phyloP scores from a whole-genome alignment of 2,113 vertebrate species.

The Colinus virginianus region DNA sequence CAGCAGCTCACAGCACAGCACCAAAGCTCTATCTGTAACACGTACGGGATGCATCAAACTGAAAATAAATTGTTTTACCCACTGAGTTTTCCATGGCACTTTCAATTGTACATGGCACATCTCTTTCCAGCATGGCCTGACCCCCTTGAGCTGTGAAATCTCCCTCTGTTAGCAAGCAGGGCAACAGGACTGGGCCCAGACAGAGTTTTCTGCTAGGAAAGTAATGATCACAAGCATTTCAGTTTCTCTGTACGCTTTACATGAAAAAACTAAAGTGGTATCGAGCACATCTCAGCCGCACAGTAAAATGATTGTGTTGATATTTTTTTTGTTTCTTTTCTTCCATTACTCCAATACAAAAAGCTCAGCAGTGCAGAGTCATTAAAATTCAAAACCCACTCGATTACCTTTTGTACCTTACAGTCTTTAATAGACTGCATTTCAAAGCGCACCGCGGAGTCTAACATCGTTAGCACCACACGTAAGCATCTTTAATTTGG shows the following conservation, averaged over 20 bases:
- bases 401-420: conserved; percentile 62
- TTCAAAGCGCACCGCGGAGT: conserved; percentile 44
- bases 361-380: neutral
- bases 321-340: neutral
- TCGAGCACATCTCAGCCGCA: neutral
- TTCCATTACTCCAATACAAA: conserved; percentile 28
- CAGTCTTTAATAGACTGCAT: conserved; percentile 42
- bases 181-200: neutral
- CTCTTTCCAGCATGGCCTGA: neutral
- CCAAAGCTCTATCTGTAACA: neutral
- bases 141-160: neutral
- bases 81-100: neutral
- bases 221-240: neutral
- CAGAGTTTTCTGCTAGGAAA: neutral
- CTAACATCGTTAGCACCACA: conserved; percentile 64
- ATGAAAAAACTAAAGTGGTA: conserved; percentile 6
- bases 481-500: conserved; percentile 57
- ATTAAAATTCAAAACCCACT: conserved; percentile 40
- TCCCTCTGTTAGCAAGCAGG: neutral
- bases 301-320: neutral
- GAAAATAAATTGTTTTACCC: neutral
- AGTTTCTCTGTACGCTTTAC: neutral
- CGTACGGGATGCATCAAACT: neutral
- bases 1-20: neutral
- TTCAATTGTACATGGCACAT: fast-evolving